Conservation (phyloP, 2,797 vertebrate genomes). For the Mormyrops attenuatus region DNA sequence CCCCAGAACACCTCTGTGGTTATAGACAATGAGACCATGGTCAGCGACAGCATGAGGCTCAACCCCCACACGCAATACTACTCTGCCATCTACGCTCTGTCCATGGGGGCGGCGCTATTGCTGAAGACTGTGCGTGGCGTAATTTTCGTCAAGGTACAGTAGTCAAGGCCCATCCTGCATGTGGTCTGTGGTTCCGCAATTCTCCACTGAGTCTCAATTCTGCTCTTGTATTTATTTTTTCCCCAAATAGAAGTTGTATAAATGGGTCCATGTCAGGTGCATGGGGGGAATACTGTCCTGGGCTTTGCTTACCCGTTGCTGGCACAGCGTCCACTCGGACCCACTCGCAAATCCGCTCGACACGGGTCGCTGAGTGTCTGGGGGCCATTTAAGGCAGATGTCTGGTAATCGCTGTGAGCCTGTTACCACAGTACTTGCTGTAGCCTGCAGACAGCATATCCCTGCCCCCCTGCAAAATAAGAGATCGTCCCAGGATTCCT, state of each 20-base stretch:
- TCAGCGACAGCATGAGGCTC: slow-evolving; percentile 59
- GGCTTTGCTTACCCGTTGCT: neutral
- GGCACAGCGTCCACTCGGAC: neutral
- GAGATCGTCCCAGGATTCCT: neutral
- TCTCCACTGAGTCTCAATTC: neutral
- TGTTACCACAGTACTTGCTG: neutral
- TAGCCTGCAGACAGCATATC: neutral
- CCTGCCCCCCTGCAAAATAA: neutral
- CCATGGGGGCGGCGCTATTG: slow-evolving; percentile 63
- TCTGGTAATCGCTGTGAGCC: neutral
- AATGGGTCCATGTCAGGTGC: neutral
- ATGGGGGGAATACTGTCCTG: neutral
- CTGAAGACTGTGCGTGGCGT: slow-evolving; percentile 68
- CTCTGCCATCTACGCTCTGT: slow-evolving; percentile 60
- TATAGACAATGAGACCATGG: slow-evolving; percentile 54
- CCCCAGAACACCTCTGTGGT: slow-evolving; percentile 66
- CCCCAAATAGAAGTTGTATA: neutral
- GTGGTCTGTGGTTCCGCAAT: neutral
- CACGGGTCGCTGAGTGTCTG: neutral
- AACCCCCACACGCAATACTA: slow-evolving; percentile 69
- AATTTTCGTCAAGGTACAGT: slow-evolving; percentile 71
- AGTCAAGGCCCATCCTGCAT: neutral
- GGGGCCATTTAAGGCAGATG: neutral
- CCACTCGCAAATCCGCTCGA: neutral
- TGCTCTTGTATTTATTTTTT: slow-evolving; percentile 11